Evolutionary conservation across 1,140 invertebrate species (phyloP), one percentile per base, ranked within the genome.

Genomic region (Drosophila kohkoa): DNA sequence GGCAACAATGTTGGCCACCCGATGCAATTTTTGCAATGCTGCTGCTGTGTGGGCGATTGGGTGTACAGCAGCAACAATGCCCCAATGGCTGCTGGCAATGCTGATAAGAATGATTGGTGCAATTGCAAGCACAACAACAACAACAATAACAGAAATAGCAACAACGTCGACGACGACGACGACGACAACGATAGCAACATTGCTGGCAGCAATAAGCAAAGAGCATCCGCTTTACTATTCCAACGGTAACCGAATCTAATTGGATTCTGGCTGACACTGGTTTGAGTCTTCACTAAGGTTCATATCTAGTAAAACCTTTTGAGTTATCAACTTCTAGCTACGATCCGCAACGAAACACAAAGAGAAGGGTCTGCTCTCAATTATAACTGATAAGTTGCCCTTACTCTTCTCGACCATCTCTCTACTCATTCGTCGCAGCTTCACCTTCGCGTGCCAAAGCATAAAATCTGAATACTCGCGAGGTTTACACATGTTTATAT

Each of bases 31-130:
- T 52, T 65, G 55, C 60, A 41, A 41, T 58, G 35, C 65, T 60
- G 41, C 71, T 73, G 68, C 63, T 82, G 68, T 77, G 71, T 73
- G 82, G 75, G 70, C 77, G 75, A 67, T 68, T 73, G 35, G 54
- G 20, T 74, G 71, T 59, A 55, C 75, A 58, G 32, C 55, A 57
- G 45, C 52, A 52, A 35, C 45, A 57, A 57, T 38, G 35, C 45
- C 51, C 52, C 69, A 66, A 25, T 48, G 46, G 65, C 80, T 77
- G 69, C 75, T 83, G 70, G 16, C 28, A 63, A 54, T 78, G 77
- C 83, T 89, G 83, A 88, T 88, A 88, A 88, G 85, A 80, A 88
- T 89, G 81, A 88, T 88, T 87, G 83, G 54, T 20, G 52, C 83
- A 79, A 87, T 82, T 67, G 69, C 70, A 69, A 41, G 49, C 60